phyloP scores from a whole-genome alignment of 2,113 vertebrate species.

The Suncus etruscus region DNA sequence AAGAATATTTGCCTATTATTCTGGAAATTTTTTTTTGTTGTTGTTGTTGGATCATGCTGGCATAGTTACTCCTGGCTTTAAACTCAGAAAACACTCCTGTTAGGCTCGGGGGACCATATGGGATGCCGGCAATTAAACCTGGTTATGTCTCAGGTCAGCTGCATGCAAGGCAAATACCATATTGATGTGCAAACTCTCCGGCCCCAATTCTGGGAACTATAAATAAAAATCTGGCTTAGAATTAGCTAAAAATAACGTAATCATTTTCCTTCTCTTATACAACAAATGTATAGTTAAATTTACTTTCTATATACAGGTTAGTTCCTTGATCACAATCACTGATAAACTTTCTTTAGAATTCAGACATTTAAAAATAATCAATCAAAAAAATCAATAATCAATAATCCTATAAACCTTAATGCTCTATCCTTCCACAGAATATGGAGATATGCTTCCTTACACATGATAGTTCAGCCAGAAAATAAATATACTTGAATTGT shows the following conservation, averaged over 20 bases:
- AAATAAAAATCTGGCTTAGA: not conserved
- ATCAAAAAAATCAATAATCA: no score
- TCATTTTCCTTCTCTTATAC: not conserved
- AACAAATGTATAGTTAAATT: not conserved
- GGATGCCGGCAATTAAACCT: no score
- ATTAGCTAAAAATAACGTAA: not conserved
- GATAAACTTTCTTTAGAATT: not conserved
- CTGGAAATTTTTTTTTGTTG: no score
- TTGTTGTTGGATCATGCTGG: no score
- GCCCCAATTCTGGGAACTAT: no score
- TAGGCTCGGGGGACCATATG: no score
- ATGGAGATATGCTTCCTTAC: not conserved
- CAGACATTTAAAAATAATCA: not conserved
- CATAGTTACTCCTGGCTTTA: no score
- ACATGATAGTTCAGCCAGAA: not conserved
- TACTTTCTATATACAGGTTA: not conserved
- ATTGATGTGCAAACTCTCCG: no score
- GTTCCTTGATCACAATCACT: not conserved
- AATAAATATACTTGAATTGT: not conserved
- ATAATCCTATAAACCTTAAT: not conserved
- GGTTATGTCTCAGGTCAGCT: no score
- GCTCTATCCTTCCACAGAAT: not conserved
- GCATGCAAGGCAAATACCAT: no score
- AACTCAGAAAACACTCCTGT: no score
- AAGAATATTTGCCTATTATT: not conserved